Conservation (phyloP, 2,797 vertebrate genomes). For the Cryptoprocta ferox region DNA sequence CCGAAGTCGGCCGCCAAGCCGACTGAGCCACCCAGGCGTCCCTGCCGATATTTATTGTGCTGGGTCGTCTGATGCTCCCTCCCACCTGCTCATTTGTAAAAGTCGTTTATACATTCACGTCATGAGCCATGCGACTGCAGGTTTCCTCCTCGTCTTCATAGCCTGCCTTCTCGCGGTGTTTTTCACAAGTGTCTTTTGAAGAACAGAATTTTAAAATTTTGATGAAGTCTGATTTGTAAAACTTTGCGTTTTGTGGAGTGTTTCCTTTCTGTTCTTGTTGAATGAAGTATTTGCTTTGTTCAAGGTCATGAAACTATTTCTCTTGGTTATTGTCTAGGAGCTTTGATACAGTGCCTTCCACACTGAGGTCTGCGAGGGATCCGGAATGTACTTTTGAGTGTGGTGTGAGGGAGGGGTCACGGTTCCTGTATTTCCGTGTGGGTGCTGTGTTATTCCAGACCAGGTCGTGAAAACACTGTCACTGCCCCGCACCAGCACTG, state of each 20-base stretch:
- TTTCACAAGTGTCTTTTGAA: background rate
- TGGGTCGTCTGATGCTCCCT: background rate
- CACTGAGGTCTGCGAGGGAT: background rate
- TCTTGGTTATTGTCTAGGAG: background rate
- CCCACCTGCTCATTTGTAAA: background rate
- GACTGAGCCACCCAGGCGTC: too few relatives aligned
- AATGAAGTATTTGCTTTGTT: background rate
- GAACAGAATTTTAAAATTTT: background rate
- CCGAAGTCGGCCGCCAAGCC: too few relatives aligned
- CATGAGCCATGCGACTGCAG: background rate
- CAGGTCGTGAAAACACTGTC: accelerated
- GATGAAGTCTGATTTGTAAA: background rate
- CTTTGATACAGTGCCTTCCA: background rate
- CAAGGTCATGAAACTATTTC: background rate
- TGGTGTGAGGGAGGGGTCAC: background rate
- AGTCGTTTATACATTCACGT: background rate
- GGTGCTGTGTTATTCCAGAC: background rate
- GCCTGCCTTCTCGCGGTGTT: background rate
- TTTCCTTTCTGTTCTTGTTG: background rate
- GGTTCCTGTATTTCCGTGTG: background rate
- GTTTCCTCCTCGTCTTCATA: background rate
- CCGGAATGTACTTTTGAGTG: background rate
- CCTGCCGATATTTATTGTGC: background rate
- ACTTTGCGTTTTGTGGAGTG: background rate
- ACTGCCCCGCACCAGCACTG: accelerated